A percentile compares a stretch with the other conserved stretches of the same genome.
These are phyloP conservation scores for Columba guinea DNA, from an alignment of 2,797 vertebrate species.

Conservation along the genomic window DNA sequence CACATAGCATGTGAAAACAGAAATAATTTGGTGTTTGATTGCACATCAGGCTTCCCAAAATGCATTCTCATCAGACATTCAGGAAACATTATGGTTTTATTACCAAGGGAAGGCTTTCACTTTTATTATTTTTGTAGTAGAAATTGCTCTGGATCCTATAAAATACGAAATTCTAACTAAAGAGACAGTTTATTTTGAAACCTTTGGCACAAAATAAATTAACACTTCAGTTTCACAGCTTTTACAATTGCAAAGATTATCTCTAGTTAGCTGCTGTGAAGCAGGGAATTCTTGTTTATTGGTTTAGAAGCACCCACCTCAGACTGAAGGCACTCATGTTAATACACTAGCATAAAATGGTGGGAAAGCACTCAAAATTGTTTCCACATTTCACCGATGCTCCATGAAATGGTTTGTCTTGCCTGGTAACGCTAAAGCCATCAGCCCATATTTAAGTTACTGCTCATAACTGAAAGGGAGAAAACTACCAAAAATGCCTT, in stretches of 20 bases:
- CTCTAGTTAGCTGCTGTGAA: not conserved
- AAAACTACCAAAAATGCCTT: not conserved
- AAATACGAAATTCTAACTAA: slow-evolving; percentile 2
- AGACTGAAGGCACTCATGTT: not conserved
- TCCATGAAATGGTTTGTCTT: not conserved
- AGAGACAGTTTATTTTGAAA: slow-evolving; percentile 27
- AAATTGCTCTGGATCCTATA: slow-evolving; percentile 13
- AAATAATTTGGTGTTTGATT: slow-evolving; percentile 52
- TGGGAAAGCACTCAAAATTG: not conserved
- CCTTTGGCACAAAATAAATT: slow-evolving; percentile 7
- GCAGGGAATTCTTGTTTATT: not conserved
- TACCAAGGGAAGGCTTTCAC: slow-evolving; percentile 10
- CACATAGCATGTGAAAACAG: not conserved
- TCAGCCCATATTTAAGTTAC: not conserved
- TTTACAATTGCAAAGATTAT: not conserved
- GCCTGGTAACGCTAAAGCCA: not conserved
- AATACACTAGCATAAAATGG: not conserved
- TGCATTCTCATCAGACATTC: slow-evolving; percentile 31
- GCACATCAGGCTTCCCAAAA: slow-evolving; percentile 18
- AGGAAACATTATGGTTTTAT: slow-evolving; percentile 30
- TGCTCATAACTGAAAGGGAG: not conserved
- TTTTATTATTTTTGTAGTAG: slow-evolving; percentile 34
- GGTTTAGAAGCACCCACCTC: not conserved
- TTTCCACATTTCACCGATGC: not conserved
- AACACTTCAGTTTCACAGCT: not conserved